Percentiles rank a stretch among this genome's conserved stretches.
Conservation (phyloP, 2,113 vertebrate genomes). For the Rhea pennata region DNA sequence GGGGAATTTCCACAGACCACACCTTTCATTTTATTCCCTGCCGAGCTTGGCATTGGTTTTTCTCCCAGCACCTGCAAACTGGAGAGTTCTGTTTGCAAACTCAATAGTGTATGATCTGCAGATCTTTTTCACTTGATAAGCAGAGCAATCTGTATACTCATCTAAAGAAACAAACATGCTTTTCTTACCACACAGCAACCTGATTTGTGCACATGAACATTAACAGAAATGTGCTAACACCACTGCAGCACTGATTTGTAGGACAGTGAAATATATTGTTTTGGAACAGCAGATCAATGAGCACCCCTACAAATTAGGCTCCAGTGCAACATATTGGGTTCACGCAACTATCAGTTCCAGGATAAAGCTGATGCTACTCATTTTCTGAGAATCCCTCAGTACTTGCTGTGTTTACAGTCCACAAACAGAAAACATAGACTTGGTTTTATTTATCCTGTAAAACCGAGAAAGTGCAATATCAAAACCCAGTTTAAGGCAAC, state of each 20-base stretch:
- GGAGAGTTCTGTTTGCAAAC: background rate
- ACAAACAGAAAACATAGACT: background rate
- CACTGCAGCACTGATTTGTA: background rate
- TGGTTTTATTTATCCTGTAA: background rate
- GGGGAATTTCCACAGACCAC: background rate
- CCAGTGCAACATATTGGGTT: background rate
- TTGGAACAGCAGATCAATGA: background rate
- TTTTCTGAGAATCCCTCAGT: background rate
- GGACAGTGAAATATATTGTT: background rate
- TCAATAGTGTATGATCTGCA: background rate
- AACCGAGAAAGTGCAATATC: background rate
- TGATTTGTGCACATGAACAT: background rate
- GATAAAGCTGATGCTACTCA: background rate
- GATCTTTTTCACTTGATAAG: background rate
- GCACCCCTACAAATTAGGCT: background rate
- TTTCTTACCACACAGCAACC: background rate
- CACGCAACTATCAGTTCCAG: background rate
- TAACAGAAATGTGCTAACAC: background rate
- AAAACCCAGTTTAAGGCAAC: background rate
- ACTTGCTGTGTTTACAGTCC: background rate
- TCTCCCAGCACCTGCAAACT: background rate
- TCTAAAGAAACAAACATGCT: background rate
- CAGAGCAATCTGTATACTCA: background rate
- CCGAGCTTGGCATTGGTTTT: background rate
- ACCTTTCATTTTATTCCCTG: background rate